phyloP scores from a whole-genome alignment of 2,113 vertebrate genomes.

The Diadophis punctatus region DNA sequence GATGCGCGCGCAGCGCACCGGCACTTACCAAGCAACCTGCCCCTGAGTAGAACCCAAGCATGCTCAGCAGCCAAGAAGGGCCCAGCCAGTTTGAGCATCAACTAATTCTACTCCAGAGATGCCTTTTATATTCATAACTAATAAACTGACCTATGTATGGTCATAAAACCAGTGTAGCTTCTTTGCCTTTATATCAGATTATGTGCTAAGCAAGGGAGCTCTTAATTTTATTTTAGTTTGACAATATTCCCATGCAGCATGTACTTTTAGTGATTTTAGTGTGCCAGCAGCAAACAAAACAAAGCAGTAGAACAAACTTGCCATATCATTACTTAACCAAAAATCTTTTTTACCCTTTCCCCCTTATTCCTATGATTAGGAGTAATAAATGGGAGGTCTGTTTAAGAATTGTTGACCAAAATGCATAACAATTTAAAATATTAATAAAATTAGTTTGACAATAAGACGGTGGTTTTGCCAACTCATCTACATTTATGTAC shows the following conservation, averaged over 20 bases:
- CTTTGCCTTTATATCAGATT: neutral
- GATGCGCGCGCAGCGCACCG: no score
- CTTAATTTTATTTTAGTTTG: conserved; percentile 3
- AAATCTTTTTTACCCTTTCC: neutral
- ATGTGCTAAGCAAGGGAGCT: neutral
- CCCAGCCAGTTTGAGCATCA: neutral
- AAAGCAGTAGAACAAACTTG: conserved; percentile 10
- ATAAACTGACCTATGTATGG: neutral
- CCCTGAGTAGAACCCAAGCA: neutral
- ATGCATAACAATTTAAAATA: conserved; percentile 42
- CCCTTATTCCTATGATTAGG: neutral
- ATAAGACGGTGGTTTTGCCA: conserved; percentile 6
- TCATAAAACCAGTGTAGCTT: neutral
- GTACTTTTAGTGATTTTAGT: conserved; percentile 1
- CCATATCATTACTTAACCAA: neutral
- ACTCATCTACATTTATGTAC: neutral
- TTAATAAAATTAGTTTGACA: conserved; percentile 26
- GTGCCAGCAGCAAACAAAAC: neutral
- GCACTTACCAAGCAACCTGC: no score
- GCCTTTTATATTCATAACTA: neutral
- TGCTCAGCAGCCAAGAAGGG: neutral
- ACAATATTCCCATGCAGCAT: neutral
- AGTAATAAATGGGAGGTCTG: neutral
- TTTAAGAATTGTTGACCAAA: conserved; percentile 27
- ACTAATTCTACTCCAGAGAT: neutral